A percentile compares a stretch with the other conserved stretches of the same genome.
Conservation (phyloP, 2,797 vertebrate genomes). For the Poecilia gillii region DNA sequence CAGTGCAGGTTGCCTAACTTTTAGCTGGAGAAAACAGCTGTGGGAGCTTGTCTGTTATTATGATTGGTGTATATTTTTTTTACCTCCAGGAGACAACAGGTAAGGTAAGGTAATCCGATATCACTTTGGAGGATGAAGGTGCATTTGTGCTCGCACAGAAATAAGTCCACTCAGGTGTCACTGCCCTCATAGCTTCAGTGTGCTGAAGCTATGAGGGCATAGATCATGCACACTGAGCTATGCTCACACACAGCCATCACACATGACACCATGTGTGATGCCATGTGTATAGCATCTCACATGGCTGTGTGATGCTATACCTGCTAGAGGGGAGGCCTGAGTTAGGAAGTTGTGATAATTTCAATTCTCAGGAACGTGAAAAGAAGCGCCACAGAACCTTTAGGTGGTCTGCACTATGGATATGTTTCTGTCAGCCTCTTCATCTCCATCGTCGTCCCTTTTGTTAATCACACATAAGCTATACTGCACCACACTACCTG, state of each 20-base stretch:
- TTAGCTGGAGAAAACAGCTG: neutral
- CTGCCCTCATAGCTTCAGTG: neutral
- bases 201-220: too few species aligned
- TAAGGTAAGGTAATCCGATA: neutral
- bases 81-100: neutral
- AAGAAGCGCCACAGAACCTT: neutral
- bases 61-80: neutral
- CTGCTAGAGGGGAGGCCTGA: neutral
- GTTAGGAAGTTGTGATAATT: neutral
- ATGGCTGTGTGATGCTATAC: neutral
- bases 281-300: too few species aligned
- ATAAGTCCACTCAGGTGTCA: neutral
- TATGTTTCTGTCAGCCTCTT: neutral
- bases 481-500: neutral
- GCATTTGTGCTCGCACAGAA: neutral
- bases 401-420: neutral
- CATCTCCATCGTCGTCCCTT: neutral
- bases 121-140: neutral
- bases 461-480: neutral
- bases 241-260: too few species aligned
- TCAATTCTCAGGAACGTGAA: neutral
- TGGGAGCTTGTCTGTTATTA: neutral
- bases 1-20: neutral
- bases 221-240: too few species aligned
- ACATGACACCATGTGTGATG: too few species aligned